These are phyloP conservation scores for Gobius niger DNA, from an alignment of 2,113 vertebrate species.

Conservation along the genomic window DNA sequence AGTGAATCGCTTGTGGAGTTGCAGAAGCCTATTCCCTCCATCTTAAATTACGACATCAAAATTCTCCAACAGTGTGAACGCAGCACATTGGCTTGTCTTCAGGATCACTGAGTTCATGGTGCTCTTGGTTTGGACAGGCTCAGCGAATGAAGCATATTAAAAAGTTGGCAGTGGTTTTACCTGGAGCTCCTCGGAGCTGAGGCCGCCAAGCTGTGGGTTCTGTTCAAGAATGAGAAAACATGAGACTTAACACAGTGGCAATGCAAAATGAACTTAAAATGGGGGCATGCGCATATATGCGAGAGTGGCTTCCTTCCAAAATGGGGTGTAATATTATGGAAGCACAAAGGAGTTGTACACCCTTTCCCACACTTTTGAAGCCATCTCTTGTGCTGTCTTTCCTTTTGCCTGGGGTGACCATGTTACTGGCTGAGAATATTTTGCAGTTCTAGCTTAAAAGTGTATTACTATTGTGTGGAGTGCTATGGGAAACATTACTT, in stretches of 20 bases:
- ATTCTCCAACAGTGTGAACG: too few relatives aligned
- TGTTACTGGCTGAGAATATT: too few relatives aligned
- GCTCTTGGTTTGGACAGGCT: constrained; percentile 36
- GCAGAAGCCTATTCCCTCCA: too few relatives aligned
- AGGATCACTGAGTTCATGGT: constrained; percentile 49
- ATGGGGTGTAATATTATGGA: not conserved
- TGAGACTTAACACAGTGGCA: constrained; percentile 12
- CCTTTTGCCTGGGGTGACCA: too few relatives aligned
- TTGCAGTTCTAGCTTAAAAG: too few relatives aligned
- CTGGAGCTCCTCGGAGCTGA: constrained; percentile 72
- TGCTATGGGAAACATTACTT: too few relatives aligned
- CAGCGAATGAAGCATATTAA: constrained; percentile 15
- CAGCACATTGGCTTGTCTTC: not conserved
- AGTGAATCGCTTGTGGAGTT: too few relatives aligned
- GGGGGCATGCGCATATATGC: too few relatives aligned
- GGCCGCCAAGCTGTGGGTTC: constrained; percentile 52
- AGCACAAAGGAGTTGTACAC: not conserved
- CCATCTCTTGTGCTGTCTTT: too few relatives aligned
- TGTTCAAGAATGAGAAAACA: constrained; percentile 32
- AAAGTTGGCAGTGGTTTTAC: constrained; percentile 55
- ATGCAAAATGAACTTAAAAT: not conserved
- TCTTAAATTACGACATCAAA: too few relatives aligned
- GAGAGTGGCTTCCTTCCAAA: not conserved
- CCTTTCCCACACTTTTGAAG: not conserved
- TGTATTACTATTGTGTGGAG: too few relatives aligned